Percentiles rank a stretch among this genome's conserved stretches.
Evolutionary conservation across 2,888 invertebrate genomes (phyloP).

Genomic region (Diarsia mendica): DNA sequence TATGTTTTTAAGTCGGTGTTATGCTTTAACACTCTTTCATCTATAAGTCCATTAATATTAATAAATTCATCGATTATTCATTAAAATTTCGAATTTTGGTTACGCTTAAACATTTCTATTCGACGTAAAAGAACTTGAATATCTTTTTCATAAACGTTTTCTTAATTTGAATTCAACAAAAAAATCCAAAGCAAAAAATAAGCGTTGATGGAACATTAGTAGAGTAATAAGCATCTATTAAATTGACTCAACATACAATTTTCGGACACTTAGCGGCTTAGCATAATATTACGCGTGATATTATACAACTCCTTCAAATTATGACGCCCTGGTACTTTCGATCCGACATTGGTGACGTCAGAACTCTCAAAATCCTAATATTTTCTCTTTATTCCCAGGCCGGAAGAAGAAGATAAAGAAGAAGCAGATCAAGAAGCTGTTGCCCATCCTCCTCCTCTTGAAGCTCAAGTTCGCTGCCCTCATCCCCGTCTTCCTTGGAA

Average conservation of each 20-base stretch:
- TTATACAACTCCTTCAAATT: conserved; percentile 7
- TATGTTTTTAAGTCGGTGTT: background rate
- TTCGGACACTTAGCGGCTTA: conserved; percentile 15
- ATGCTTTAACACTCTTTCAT: background rate
- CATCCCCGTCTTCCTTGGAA: conserved; percentile 93
- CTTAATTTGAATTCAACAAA: conserved; percentile 38
- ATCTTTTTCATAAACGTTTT: conserved; percentile 56
- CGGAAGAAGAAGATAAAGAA: conserved; percentile 95
- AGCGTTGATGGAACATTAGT: conserved; percentile 20
- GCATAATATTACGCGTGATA: conserved; percentile 18
- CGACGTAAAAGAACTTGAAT: conserved; percentile 17
- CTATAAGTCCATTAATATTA: background rate
- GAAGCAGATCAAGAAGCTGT: conserved; percentile 94
- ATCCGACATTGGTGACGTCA: background rate
- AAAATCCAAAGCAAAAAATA: conserved; percentile 36
- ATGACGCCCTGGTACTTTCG: conserved; percentile 29
- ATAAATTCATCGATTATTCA: background rate
- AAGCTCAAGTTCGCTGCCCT: conserved; percentile 94
- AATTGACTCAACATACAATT: conserved; percentile 32
- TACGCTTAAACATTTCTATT: background rate
- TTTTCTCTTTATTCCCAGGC: conserved; percentile 85
- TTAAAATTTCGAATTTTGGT: background rate
- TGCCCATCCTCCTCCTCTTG: conserved; percentile 94
- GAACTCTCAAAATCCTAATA: background rate
- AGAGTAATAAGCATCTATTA: conserved; percentile 47